These are phyloP conservation scores for Pediacus dermestoides DNA, from an alignment of 2,888 invertebrate genomes.

Conservation along the genomic window DNA sequence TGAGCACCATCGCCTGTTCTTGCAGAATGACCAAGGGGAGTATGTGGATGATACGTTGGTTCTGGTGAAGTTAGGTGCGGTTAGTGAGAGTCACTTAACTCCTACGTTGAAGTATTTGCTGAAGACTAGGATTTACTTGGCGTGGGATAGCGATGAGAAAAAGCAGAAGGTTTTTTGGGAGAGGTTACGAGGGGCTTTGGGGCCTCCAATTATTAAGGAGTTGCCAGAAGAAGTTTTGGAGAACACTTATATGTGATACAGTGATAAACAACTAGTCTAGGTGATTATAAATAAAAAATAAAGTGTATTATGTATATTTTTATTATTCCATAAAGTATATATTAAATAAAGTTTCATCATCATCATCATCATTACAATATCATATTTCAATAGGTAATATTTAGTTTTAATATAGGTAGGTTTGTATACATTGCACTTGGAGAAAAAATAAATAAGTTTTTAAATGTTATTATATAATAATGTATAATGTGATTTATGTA, in stretches of 20 bases:
- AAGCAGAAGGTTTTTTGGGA: slow-evolving; percentile 45
- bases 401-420: too few relatives aligned
- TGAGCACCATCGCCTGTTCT: slow-evolving; percentile 61
- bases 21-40: slow-evolving; percentile 53
- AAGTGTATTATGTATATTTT: too few relatives aligned
- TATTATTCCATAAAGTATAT: too few relatives aligned
- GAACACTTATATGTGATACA: too few relatives aligned
- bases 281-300: too few relatives aligned
- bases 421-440: not conserved
- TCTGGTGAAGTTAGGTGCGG: slow-evolving; percentile 60
- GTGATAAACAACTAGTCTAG: too few relatives aligned
- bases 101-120: slow-evolving; percentile 60
- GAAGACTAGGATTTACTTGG: slow-evolving; percentile 62
- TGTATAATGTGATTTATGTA: too few relatives aligned
- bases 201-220: slow-evolving; percentile 26
- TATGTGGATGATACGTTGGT: slow-evolving; percentile 58
- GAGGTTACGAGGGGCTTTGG: slow-evolving; percentile 39
- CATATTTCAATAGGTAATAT: too few relatives aligned
- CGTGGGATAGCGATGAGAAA: slow-evolving; percentile 55
- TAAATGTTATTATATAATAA: slow-evolving; percentile 1
- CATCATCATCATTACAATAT: too few relatives aligned
- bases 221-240: too few relatives aligned
- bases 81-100: slow-evolving; percentile 55
- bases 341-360: too few relatives aligned
- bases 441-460: not conserved